A percentile compares a stretch with the other conserved stretches of the same genome.
These are phyloP conservation scores for Dipodomys ordii DNA, from an alignment of 2,113 vertebrate species.

Conservation along the genomic window DNA sequence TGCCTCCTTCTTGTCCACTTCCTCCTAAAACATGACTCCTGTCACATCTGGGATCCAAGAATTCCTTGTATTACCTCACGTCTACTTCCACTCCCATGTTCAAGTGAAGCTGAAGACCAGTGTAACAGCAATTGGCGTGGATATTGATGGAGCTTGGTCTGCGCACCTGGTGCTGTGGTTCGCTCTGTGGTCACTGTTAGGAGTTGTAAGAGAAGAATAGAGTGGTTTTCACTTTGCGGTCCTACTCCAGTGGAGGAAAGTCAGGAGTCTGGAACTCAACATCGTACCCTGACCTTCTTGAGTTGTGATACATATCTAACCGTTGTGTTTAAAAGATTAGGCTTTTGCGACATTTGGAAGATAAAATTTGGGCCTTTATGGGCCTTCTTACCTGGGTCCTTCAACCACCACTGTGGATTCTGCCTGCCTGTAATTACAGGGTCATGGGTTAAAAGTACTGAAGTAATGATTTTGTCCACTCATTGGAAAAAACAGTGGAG, in stretches of 20 bases:
- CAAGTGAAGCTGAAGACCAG: background rate
- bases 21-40: background rate
- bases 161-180: background rate
- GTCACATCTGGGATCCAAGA: rapidly evolving
- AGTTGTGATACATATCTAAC: no score
- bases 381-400: background rate
- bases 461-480: background rate
- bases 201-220: background rate
- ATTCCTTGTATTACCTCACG: background rate
- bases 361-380: background rate
- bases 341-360: background rate
- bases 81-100: background rate
- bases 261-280: background rate
- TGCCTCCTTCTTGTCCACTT: background rate
- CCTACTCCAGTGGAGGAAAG: background rate
- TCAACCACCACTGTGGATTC: background rate
- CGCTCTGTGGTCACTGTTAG: background rate
- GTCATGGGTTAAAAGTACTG: background rate
- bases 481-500: background rate
- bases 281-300: background rate
- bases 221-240: rapidly evolving
- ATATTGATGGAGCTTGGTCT: background rate
- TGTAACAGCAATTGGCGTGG: background rate
- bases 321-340: background rate
- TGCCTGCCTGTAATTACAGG: background rate